phyloP scores from a whole-genome alignment of 1,140 invertebrate genomes.

The Drosophila parvula region DNA sequence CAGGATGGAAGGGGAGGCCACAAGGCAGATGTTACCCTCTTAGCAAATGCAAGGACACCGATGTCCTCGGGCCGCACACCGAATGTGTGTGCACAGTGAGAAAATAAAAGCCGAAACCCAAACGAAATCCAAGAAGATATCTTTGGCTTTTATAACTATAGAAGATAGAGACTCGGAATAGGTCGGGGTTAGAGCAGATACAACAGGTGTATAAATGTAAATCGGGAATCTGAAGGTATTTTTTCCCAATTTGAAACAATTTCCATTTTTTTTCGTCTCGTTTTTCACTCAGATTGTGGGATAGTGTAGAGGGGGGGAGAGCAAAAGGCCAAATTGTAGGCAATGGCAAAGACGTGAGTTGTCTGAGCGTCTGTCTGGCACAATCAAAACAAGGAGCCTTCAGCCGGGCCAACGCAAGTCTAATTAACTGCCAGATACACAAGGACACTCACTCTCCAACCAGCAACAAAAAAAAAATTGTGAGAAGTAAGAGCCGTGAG shows the following conservation, averaged over 20 bases:
- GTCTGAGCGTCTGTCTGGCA: slow-evolving; percentile 54
- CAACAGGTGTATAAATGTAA: not conserved
- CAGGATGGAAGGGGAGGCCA: slow-evolving; percentile 20
- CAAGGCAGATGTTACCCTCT: slow-evolving; percentile 45
- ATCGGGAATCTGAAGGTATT: not conserved
- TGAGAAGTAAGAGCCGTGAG: not conserved
- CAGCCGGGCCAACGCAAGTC: slow-evolving; percentile 37
- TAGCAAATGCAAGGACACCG: slow-evolving; percentile 43
- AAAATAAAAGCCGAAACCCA: not conserved
- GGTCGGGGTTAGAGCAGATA: too few species aligned
- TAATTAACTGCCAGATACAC: slow-evolving; percentile 53
- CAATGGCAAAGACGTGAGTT: slow-evolving; percentile 42
- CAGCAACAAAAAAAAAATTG: not conserved
- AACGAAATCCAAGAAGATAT: too few species aligned
- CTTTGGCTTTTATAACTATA: too few species aligned
- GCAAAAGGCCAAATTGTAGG: slow-evolving; percentile 34
- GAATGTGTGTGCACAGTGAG: slow-evolving; percentile 5
- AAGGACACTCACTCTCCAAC: slow-evolving; percentile 22
- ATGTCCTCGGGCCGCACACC: slow-evolving; percentile 30
- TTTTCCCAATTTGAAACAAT: not conserved
- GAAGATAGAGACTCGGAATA: too few species aligned
- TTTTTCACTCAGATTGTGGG: not conserved
- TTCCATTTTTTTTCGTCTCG: not conserved
- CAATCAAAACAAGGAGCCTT: slow-evolving; percentile 52
- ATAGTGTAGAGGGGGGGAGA: slow-evolving; percentile 8